Percentiles rank a stretch among this genome's conserved stretches.
Evolutionary conservation across 1,140 invertebrate species (phyloP).

Genomic region (Calephelis nemesis): DNA sequence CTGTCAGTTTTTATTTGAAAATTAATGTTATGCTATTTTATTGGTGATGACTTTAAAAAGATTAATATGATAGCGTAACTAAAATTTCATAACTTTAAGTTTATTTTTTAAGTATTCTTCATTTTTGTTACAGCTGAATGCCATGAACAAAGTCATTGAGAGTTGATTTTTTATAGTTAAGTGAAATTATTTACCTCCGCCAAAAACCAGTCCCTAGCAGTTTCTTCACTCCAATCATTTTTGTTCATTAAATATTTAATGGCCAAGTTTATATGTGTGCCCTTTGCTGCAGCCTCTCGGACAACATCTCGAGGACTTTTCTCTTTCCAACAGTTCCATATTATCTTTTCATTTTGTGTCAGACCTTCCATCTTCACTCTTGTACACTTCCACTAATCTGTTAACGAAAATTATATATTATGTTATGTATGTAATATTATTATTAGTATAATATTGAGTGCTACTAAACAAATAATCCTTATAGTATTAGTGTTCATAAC

Average conservation of each 20-base stretch:
- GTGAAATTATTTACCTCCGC: conserved; percentile 68
- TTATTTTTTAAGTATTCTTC: too few species aligned
- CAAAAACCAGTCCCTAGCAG: conserved; percentile 79
- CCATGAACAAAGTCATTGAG: not conserved
- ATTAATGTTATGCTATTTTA: too few species aligned
- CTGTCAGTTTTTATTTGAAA: too few species aligned
- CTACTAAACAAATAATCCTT: too few species aligned
- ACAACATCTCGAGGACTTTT: conserved; percentile 81
- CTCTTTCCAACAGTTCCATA: conserved; percentile 81
- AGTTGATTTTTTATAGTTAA: not conserved
- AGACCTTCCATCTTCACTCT: conserved; percentile 71
- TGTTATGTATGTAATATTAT: not conserved
- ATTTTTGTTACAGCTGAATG: too few species aligned
- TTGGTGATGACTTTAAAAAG: too few species aligned
- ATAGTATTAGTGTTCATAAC: too few species aligned
- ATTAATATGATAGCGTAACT: too few species aligned
- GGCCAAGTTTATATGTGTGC: conserved; percentile 81
- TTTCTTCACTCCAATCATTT: conserved; percentile 75
- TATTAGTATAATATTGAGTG: too few species aligned
- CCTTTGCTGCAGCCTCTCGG: conserved; percentile 83
- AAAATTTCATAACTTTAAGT: too few species aligned
- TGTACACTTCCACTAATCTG: conserved; percentile 6
- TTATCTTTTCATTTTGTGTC: conserved; percentile 77
- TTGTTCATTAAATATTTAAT: conserved; percentile 80
- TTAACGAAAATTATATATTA: not conserved